Base-by-base conservation (phyloP, 2,113 vertebrate genomes). In the Mirounga angustirostris region DNA sequence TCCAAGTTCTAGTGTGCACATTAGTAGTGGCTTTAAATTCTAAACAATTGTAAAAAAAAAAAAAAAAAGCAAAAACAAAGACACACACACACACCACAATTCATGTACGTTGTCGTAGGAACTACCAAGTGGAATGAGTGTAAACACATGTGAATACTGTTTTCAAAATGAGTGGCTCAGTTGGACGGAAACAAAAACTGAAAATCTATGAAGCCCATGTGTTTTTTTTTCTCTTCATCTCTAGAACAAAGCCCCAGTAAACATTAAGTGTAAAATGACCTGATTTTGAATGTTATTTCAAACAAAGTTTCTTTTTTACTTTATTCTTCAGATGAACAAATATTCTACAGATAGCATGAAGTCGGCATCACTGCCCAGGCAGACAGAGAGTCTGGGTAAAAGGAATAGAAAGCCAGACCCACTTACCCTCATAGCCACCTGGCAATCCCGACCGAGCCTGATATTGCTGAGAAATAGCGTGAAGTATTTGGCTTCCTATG, bases 11-110 rank as follows among this genome's bases (percentile, higher is more conserved):
- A 58, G 6, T 61, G 2, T 71, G 69, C 8, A 87, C 4, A n/a
- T 67, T 91, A 79, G 95, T 52, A 67, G 6, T 40, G 54, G 67
- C 78, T 96, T 89, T 52, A 95, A 71, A 65, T 83, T 97, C 69
- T 80, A 94, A 92, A 65, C 89, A 78, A 7, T 24, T 87, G 24
- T 83, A 22, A 33, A 89, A 93, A 30, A 15, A 24, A 15, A 24
- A 71, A 40, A 88, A 92, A 18, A 10, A 36, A 36, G 36, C 26
- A 46, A 46, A 46, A 46, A 46, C 46, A 46, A 46, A 43, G 40
- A 46, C 43, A 46, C 46, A 46, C 46, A 46, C 46, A 81, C 43
- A 33, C 43, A 56, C 19, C 15, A 71, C 36, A 94, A 84, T 83
- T 81, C 69, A 67, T 43, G 22, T 28, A 59, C 30, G 19, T 26